These are phyloP conservation scores for Panthera tigris DNA, from an alignment of 2,113 vertebrate species.

Conservation along the genomic window DNA sequence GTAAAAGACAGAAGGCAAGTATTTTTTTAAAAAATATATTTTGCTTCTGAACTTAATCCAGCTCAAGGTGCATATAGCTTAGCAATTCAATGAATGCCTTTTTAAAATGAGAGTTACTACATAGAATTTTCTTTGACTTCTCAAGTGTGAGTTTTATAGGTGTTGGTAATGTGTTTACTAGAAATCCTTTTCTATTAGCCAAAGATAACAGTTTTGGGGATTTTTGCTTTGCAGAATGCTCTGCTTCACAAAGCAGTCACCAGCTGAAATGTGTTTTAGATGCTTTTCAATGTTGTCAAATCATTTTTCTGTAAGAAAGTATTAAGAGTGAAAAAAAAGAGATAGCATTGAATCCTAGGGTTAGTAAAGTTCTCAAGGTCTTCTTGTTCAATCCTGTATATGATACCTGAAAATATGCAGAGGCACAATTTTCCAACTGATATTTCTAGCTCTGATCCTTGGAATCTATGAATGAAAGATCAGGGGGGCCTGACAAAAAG, in stretches of 20 bases:
- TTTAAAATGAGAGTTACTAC: conserved; percentile 31
- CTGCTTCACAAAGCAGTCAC: not conserved
- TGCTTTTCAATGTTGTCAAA: not conserved
- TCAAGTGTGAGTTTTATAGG: not conserved
- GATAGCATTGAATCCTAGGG: not conserved
- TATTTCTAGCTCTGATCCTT: not conserved
- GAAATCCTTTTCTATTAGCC: not conserved
- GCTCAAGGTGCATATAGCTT: not conserved
- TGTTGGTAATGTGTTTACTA: not conserved
- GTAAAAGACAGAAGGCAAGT: not conserved
- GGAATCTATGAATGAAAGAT: not conserved
- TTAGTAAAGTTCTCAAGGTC: not conserved
- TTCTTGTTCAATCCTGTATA: not conserved
- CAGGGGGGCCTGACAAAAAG: not conserved
- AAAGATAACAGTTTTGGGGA: not conserved
- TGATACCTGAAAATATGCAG: not conserved
- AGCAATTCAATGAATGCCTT: not conserved
- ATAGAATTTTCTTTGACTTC: conserved; percentile 7
- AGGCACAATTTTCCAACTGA: not conserved
- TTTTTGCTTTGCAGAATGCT: not conserved
- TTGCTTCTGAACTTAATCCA: conserved; percentile 37
- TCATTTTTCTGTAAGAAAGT: not conserved
- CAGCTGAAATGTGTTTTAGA: not conserved
- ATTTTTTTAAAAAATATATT: not conserved
- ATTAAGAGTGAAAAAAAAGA: not conserved